Evolutionary conservation across 2,113 vertebrate genomes (phyloP).

Genomic region (Asarcornis scutulata): DNA sequence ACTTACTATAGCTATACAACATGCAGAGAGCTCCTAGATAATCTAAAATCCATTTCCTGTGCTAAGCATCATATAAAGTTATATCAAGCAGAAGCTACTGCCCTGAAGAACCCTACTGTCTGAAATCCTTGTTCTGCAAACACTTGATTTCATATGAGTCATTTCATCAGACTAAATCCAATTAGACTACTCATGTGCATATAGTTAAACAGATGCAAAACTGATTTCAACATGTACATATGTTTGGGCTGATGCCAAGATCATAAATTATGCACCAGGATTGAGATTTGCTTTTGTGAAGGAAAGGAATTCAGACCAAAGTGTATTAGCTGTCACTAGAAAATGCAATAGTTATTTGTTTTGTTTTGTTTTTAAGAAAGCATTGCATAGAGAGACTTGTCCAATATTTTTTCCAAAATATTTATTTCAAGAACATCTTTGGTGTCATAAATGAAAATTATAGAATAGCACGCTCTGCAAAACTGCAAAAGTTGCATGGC

Average conservation of each 20-base stretch:
- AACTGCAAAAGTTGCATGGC: neutral
- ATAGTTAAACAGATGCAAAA: conserved; percentile 63
- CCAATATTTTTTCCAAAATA: neutral
- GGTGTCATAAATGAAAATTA: neutral
- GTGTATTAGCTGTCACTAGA: neutral
- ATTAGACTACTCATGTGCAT: conserved; percentile 52
- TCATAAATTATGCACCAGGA: conserved; percentile 24
- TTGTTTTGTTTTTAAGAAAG: neutral
- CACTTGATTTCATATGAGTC: neutral
- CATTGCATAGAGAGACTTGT: neutral
- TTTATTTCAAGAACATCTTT: neutral
- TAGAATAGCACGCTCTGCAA: neutral
- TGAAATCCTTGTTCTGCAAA: conserved; percentile 25
- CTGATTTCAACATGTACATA: conserved; percentile 51
- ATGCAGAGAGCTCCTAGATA: neutral
- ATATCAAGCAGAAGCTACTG: neutral
- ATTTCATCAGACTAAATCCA: conserved; percentile 45
- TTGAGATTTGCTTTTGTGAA: neutral
- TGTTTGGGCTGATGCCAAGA: conserved; percentile 53
- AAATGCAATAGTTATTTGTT: neutral
- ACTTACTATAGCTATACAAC: neutral
- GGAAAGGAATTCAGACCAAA: conserved; percentile 44
- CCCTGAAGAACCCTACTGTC: neutral
- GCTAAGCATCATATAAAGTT: neutral
- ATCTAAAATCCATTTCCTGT: neutral